Percentiles rank a stretch among this genome's conserved stretches.
These are phyloP conservation scores for Cosmorhoe ocellata DNA, from an alignment of 2,888 invertebrate genomes.

Conservation along the genomic window DNA sequence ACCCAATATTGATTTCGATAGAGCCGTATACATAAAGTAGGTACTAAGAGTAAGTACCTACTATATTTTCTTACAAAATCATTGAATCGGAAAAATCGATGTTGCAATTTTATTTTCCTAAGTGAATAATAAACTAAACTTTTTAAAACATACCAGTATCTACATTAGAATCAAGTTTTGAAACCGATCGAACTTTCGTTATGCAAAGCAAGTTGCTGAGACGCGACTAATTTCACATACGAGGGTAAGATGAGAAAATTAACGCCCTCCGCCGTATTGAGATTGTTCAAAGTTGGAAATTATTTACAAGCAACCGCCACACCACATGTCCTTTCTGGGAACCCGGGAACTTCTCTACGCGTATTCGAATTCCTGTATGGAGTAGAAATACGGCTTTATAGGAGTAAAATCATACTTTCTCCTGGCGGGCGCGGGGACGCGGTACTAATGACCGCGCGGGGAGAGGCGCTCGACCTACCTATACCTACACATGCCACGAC, in stretches of 20 bases:
- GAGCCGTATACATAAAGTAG: no score
- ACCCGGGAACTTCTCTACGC: slow-evolving; percentile 72
- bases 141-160: not conserved
- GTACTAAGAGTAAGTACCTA: no score
- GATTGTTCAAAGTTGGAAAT: slow-evolving; percentile 77
- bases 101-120: no score
- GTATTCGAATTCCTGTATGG: slow-evolving; percentile 82
- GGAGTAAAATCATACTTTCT: slow-evolving; percentile 83
- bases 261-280: slow-evolving; percentile 59
- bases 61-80: no score
- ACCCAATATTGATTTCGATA: not conserved
- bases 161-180: slow-evolving; percentile 2
- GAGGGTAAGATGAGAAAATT: slow-evolving; percentile 33
- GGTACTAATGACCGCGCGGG: slow-evolving; percentile 82
- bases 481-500: slow-evolving; percentile 69
- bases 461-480: slow-evolving; percentile 71
- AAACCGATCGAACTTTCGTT: slow-evolving; percentile 5
- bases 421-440: slow-evolving; percentile 68
- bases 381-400: slow-evolving; percentile 83
- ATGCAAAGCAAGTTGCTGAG: slow-evolving; percentile 23
- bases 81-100: no score
- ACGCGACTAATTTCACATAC: slow-evolving; percentile 24
- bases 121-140: no score
- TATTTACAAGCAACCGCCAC: slow-evolving; percentile 71
- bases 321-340: slow-evolving; percentile 76